Base-by-base conservation (phyloP, 2,888 invertebrate species). In the Drosophila mayaguana region DNA sequence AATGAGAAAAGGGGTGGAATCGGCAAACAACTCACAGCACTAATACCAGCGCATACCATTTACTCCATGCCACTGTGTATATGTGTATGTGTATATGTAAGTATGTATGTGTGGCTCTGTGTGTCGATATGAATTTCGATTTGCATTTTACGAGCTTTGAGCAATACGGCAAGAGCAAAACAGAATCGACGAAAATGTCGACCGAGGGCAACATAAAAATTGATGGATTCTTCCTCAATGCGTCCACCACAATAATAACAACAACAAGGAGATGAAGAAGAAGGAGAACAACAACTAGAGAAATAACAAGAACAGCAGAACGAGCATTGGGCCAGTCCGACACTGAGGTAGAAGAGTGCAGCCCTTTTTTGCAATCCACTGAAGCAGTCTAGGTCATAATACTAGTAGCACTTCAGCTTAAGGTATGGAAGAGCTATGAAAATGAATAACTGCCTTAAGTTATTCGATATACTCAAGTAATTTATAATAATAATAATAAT, bases 1-100 rank as follows among this genome's bases (percentile, higher is more conserved):
- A 92, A 92, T 92, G 91, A 84, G 82, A 91, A 92, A 92, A 92
- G 92, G 92, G 92, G 92, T 91, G 92, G 92, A 92, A 91, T 84
- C 83, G 68, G 73, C 81, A 69, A 83, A 53, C 70, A 84, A 67
- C 76, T 66, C 72, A 76, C 74, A 82, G 56, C 75, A 80, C 74
- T 59, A 69, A 72, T 64, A 83, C 72, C 55, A 71, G 65, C 57
- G 51, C 67, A 75, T 68, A 50, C 56, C 50, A 61, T 66, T 43
- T 48, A 40, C 56, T 22, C 36, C n/a, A 60, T 48, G 40, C 12
- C 18, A 54, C 51, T 71, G 54, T 71, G 56, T 80, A 2, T 28
- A 16, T 32, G 46, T 80, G 34, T 36, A 14, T 3, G 32, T 50
- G 8, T 14, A 43, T 63, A 43, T 46, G 40, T 56, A 25, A 28